phyloP scores from a whole-genome alignment of 2,888 invertebrate species.

The Ischnus inquisitorius region DNA sequence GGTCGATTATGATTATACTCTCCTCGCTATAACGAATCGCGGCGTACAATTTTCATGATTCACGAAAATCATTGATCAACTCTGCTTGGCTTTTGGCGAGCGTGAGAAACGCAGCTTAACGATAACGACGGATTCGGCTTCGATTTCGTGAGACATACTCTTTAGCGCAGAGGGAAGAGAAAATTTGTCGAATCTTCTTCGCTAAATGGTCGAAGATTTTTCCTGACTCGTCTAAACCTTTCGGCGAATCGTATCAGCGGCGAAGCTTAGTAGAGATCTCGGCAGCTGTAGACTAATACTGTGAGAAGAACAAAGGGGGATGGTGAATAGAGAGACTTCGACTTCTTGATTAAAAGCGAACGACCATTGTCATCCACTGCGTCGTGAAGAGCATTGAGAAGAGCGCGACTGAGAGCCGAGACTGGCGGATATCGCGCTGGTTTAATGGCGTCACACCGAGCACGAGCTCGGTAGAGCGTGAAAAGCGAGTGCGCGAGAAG shows the following conservation, averaged over 20 bases:
- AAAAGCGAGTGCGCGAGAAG: slow-evolving; percentile 71
- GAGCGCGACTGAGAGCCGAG: slow-evolving; percentile 52
- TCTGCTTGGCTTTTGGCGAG: slow-evolving; percentile 5
- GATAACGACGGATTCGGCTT: slow-evolving; percentile 28
- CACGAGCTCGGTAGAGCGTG: slow-evolving; percentile 69
- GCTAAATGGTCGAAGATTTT: slow-evolving; percentile 44
- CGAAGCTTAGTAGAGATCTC: slow-evolving; percentile 40
- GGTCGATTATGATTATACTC: slow-evolving; percentile 7
- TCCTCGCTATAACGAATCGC: slow-evolving; percentile 24
- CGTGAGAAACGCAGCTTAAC: slow-evolving; percentile 22
- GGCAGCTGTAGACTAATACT: slow-evolving; percentile 70
- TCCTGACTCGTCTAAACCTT: slow-evolving; percentile 58
- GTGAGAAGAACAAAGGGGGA: slow-evolving; percentile 58
- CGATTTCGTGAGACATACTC: neutral
- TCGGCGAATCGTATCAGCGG: slow-evolving; percentile 41
- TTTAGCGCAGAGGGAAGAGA: slow-evolving; percentile 42
- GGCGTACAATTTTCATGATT: slow-evolving; percentile 1
- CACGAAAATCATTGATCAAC: slow-evolving; percentile 43
- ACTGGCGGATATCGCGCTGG: slow-evolving; percentile 62
- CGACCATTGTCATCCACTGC: slow-evolving; percentile 67
- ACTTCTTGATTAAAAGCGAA: slow-evolving; percentile 72
- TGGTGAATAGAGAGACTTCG: slow-evolving; percentile 41
- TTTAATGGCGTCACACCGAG: slow-evolving; percentile 70
- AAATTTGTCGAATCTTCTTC: slow-evolving; percentile 51
- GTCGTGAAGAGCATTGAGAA: slow-evolving; percentile 30